Base-by-base conservation (phyloP, 2,113 vertebrate genomes). In the Austrofundulus limnaeus region DNA sequence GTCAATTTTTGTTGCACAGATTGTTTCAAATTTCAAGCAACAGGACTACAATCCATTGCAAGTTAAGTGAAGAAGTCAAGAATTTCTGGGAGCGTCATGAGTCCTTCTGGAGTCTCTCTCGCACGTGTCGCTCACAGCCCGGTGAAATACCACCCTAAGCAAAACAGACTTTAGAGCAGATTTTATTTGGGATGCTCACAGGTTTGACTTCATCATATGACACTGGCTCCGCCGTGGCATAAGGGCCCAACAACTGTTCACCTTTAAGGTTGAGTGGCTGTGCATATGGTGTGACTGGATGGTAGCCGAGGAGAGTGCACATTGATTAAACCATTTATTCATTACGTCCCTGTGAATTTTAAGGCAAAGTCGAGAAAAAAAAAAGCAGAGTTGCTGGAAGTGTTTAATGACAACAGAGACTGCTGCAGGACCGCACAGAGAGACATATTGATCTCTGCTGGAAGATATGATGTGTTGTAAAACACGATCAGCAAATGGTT, bases 321-420 rank as follows among this genome's bases (percentile, higher is more conserved):
- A 84, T 87, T 81, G 80, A 90, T 89, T 81, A 85, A 68, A 78
- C 75, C 71, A 49, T 75, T 74, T 82, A 86, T 84, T 84, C 83
- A 80, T 88, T 83, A 73, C 16, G 46, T 55, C 57, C 51, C 60
- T 74, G 81, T 80, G 84, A 80, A 84, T 78, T 78, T 83, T 88
- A 85, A 88, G 82, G 60, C 47, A 2, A 37, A 38, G 52, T 43
- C 48, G 41, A 7, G 65, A 38, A 38, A 3, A 23, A 38, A 38
- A 3, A 23, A 59, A 69, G 62, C 61, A 20, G 74, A 43, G 51
- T 46, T 9, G 57, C 50, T 24, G 67, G n/a, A 34, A 17, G 71
- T 61, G 31, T 52, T 52, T 75, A 66, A 78, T 81, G 64, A 83
- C 73, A 71, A 60, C 46, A 51, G 70, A 60, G 48, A 51, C 46